Percentiles rank a stretch among this genome's conserved stretches.
These are phyloP conservation scores for Zaprionus kolodkinae DNA, from an alignment of 1,140 invertebrate species.

Conservation along the genomic window DNA sequence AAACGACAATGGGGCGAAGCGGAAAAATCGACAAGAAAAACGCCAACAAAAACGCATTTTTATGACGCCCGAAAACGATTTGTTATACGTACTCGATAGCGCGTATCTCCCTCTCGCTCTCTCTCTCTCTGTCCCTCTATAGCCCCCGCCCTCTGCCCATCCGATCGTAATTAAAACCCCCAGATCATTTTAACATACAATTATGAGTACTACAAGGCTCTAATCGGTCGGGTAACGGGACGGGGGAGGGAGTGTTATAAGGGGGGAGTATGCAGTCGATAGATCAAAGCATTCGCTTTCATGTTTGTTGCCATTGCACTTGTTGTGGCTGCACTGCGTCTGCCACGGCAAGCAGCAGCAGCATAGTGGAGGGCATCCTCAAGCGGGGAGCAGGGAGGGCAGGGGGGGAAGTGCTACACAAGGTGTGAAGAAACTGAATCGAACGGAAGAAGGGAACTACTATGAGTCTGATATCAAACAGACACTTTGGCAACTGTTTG, in stretches of 20 bases:
- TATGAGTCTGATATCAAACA: slow-evolving; percentile 78
- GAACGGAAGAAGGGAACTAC: slow-evolving; percentile 64
- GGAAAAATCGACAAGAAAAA: slow-evolving; percentile 22
- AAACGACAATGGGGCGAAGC: slow-evolving; percentile 61
- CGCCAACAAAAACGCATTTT: slow-evolving; percentile 62
- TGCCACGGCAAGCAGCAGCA: not conserved
- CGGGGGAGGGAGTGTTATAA: not conserved
- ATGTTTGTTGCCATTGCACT: slow-evolving; percentile 80
- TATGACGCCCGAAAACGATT: slow-evolving; percentile 59
- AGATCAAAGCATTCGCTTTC: slow-evolving; percentile 71
- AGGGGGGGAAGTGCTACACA: slow-evolving; percentile 16
- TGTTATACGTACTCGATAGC: slow-evolving; percentile 54
- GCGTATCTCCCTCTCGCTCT: not conserved
- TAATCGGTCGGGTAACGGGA: not conserved
- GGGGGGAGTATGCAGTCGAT: slow-evolving; percentile 51
- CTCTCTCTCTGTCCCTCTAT: not conserved
- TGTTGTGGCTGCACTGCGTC: slow-evolving; percentile 57
- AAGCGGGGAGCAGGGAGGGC: not conserved
- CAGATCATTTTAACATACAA: slow-evolving; percentile 54
- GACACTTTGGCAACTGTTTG: slow-evolving; percentile 80
- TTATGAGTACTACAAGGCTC: slow-evolving; percentile 56
- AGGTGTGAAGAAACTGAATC: slow-evolving; percentile 65
- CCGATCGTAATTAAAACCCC: slow-evolving; percentile 37
- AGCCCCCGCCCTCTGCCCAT: slow-evolving; percentile 41
- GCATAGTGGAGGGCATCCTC: not conserved